A percentile compares a stretch with the other conserved stretches of the same genome.
Evolutionary conservation across 2,888 invertebrate genomes (phyloP).

Genomic region (Diarsia brunnea): DNA sequence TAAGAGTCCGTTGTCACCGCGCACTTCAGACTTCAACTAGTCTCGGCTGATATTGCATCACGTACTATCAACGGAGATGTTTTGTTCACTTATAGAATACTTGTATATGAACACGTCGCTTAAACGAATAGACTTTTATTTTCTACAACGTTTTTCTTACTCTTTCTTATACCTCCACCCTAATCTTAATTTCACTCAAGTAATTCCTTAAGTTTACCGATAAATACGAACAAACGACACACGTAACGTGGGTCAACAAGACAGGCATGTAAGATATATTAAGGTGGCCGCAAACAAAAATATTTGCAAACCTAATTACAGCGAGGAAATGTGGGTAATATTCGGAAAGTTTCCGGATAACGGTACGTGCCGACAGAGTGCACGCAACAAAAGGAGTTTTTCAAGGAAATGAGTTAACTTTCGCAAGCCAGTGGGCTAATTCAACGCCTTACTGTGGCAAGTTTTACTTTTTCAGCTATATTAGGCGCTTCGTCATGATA

Average conservation of each 20-base stretch:
- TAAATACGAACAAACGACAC: constrained; percentile 66
- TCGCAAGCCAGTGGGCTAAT: constrained; percentile 76
- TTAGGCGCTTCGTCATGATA: constrained; percentile 63
- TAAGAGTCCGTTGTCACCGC: constrained; percentile 47
- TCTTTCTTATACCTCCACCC: constrained; percentile 13
- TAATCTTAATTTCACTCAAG: constrained; percentile 57
- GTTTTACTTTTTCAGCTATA: constrained; percentile 66
- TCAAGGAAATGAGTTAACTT: constrained; percentile 88
- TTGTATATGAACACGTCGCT: constrained; percentile 6
- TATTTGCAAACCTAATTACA: constrained; percentile 84
- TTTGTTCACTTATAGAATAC: constrained; percentile 23
- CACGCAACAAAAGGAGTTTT: constrained; percentile 83
- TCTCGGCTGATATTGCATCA: constrained; percentile 42
- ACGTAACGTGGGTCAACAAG: constrained; percentile 75
- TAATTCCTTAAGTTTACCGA: constrained; percentile 58
- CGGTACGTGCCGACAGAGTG: constrained; percentile 77
- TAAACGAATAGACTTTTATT: constrained; percentile 29
- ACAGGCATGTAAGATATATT: constrained; percentile 83
- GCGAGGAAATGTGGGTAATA: constrained; percentile 79
- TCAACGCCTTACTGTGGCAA: constrained; percentile 66
- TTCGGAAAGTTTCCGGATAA: constrained; percentile 79
- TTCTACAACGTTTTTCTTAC: constrained; percentile 28
- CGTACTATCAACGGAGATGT: constrained; percentile 29
- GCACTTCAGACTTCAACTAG: constrained; percentile 20
- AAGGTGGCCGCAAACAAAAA: constrained; percentile 78